phyloP scores from a whole-genome alignment of 2,113 vertebrate species.

The Chunga burmeisteri region DNA sequence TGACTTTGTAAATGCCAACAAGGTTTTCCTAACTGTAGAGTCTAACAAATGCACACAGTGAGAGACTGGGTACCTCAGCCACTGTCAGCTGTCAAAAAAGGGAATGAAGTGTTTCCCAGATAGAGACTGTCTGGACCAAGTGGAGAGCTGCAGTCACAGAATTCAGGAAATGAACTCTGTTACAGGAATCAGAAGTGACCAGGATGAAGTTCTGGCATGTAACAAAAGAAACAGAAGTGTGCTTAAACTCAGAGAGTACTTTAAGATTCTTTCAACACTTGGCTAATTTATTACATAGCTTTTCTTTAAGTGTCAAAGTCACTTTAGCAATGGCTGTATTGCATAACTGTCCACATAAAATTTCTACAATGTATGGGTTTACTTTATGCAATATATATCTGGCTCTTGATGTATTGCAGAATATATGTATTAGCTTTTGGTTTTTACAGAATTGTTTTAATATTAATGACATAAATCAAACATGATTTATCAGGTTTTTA shows the following conservation, averaged over 20 bases:
- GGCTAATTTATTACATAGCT: neutral
- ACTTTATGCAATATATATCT: neutral
- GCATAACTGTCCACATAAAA: neutral
- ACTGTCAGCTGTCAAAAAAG: neutral
- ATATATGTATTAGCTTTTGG: neutral
- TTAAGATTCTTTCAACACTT: neutral
- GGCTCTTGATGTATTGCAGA: neutral
- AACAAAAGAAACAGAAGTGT: neutral
- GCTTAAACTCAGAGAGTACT: neutral
- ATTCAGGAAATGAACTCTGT: neutral
- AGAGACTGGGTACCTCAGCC: neutral
- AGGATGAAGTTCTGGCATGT: neutral
- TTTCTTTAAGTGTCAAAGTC: neutral
- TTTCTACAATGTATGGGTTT: neutral
- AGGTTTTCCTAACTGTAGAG: neutral
- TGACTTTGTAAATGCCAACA: neutral
- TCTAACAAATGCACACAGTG: neutral
- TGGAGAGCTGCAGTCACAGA: neutral
- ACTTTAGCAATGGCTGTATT: neutral
- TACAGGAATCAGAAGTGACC: neutral
- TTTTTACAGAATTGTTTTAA: neutral
- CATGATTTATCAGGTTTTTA: neutral
- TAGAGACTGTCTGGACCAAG: neutral
- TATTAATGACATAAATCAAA: neutral
- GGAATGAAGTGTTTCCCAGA: neutral